phyloP scores from a whole-genome alignment of 2,888 invertebrate species.

The Hyles lineata region DNA sequence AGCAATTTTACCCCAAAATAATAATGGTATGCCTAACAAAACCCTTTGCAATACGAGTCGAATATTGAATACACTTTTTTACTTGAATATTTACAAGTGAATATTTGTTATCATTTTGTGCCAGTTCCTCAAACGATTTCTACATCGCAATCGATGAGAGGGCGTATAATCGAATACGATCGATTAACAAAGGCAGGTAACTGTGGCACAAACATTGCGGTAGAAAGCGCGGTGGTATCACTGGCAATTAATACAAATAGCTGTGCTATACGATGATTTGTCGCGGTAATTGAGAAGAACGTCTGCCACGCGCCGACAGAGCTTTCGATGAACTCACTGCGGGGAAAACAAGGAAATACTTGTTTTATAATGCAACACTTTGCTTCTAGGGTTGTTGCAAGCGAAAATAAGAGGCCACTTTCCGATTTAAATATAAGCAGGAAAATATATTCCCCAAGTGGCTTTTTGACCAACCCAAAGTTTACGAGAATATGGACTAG shows the following conservation, averaged over 20 bases:
- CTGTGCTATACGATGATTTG: conserved; percentile 6
- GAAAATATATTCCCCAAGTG: no score
- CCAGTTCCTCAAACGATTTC: not conserved
- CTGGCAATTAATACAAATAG: conserved; percentile 14
- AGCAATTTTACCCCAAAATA: no score
- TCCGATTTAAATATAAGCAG: no score
- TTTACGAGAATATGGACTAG: no score
- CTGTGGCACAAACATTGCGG: conserved; percentile 6
- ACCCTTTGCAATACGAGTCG: no score
- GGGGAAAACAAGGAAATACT: not conserved
- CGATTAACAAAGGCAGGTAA: conserved; percentile 22
- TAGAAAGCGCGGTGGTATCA: conserved; percentile 15
- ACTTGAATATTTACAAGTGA: no score
- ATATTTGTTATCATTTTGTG: no score
- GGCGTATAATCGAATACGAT: conserved; percentile 5
- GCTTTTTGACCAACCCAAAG: no score
- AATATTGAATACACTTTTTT: no score
- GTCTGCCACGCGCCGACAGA: conserved; percentile 13
- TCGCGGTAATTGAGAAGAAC: conserved; percentile 23
- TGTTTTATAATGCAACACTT: not conserved
- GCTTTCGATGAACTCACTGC: not conserved
- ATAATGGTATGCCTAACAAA: no score
- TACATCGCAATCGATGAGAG: conserved; percentile 12
- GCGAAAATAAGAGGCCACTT: no score
- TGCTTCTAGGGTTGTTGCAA: not conserved